Evolutionary conservation across 2,797 vertebrate genomes (phyloP), one percentile per base, ranked within the genome.

Genomic region (Sardinella longiceps): DNA sequence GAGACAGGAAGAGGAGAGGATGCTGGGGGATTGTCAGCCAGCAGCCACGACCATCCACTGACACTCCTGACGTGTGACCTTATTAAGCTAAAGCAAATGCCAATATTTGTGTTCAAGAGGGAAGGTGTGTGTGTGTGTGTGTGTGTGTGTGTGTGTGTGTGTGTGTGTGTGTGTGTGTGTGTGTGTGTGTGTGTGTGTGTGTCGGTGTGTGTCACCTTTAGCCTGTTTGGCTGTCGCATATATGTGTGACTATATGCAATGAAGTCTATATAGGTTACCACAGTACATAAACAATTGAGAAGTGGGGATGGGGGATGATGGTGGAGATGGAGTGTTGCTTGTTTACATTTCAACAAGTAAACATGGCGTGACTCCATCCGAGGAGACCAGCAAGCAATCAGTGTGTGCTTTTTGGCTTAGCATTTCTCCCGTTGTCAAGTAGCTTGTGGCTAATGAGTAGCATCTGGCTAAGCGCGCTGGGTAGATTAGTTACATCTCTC

Each of bases 31-130:
- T 28, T 63, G 51, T 82, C 56, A 58, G 51, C 3, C 56, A 58
- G 51, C 3, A 10, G 30, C 39, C 28, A 18, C 5, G 50, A 45
- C 5, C 7, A 43, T 39, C 83, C 81, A 33, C 85, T 9, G 86
- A 80, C 88, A 80, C 82, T 86, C 85, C 83, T 86, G 85, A 84
- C 88, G 86, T 81, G 82, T 92, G 91, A 89, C 89, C 88, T 91
- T 92, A 90, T 93, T 92, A 92, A 90, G 87, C 83, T 86, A 90
- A 85, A 88, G 89, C 89, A 93, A 93, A 93, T 91, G 91, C 88
- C 90, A 93, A 87, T 85, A 77, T 39, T 30, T 81, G 20, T 85
- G 56, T 60, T 7, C 56, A 2, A 10, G 7, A 11, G 23, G 56
- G 56, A 70, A 51, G 30, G 39, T 70, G 23, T 37, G 14, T 46